Conservation (phyloP, 2,888 invertebrate species). For the Cryptus armator region DNA sequence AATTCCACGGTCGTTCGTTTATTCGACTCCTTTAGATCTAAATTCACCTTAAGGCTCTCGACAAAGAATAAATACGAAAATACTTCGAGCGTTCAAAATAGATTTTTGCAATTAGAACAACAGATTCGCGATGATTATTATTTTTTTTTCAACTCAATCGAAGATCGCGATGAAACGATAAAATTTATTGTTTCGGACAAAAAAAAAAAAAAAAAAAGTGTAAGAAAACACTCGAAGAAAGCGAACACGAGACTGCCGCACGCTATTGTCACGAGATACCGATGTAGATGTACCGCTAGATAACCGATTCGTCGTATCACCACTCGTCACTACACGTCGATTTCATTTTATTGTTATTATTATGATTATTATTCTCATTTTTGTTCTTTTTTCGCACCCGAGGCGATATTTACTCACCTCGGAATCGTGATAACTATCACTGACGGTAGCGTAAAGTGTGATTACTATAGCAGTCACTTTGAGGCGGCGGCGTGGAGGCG, state of each 20-base stretch:
- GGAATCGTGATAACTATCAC: conserved; percentile 26
- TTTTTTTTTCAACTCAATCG: neutral
- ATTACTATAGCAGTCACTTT: neutral
- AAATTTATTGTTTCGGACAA: neutral
- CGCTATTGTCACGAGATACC: conserved; percentile 24
- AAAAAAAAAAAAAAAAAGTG: neutral
- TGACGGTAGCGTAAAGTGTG: neutral
- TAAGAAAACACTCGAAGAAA: neutral
- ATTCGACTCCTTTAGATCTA: conserved; percentile 47
- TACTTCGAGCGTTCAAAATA: neutral
- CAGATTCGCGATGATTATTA: neutral
- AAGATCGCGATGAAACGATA: neutral
- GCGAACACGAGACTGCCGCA: neutral
- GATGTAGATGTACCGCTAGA: conserved; percentile 31
- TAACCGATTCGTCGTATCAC: conserved; percentile 32
- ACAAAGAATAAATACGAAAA: neutral
- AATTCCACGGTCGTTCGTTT: conserved; percentile 49
- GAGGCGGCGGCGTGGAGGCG: neutral
- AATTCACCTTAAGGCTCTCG: neutral
- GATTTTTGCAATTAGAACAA: neutral
- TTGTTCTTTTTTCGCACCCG: conserved; percentile 10
- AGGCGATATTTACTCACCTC: neutral
- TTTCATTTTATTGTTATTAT: conserved; percentile 6
- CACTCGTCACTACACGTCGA: neutral
- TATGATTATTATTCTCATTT: neutral